These are phyloP conservation scores for Willisornis vidua DNA, from an alignment of 2,113 vertebrate species.

Conservation along the genomic window DNA sequence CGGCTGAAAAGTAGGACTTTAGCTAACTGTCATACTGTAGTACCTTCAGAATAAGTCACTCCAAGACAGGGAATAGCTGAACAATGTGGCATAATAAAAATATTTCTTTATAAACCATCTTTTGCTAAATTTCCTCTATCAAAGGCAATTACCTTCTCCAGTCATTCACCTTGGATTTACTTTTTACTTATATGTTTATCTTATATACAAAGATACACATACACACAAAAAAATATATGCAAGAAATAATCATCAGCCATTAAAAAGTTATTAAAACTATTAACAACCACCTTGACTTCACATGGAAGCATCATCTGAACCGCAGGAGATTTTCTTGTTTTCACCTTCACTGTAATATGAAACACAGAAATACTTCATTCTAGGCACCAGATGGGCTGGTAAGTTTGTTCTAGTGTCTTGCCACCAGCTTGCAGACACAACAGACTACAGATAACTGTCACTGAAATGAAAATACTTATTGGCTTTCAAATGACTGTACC, in stretches of 20 bases:
- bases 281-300: neutral
- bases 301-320: neutral
- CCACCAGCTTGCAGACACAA: slow-evolving; percentile 55
- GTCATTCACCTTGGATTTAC: neutral
- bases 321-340: neutral
- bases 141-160: neutral
- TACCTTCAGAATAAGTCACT: neutral
- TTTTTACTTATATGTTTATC: neutral
- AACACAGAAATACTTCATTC: slow-evolving; percentile 8
- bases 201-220: accelerated
- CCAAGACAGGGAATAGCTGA: neutral
- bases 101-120: neutral
- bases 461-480: slow-evolving; percentile 48
- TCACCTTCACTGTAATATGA: neutral
- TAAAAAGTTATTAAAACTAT: neutral
- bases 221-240: neutral
- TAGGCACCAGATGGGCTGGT: slow-evolving; percentile 50
- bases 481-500: slow-evolving; percentile 20
- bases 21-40: neutral
- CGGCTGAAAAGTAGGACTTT: neutral
- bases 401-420: slow-evolving; percentile 58
- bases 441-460: slow-evolving; percentile 50
- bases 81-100: neutral
- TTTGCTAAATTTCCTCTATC: neutral
- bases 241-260: neutral